Percentiles rank a stretch among this genome's conserved stretches.
phyloP scores from a whole-genome alignment of 2,888 invertebrate genomes.

The Gymnoscelis rufifasciata region DNA sequence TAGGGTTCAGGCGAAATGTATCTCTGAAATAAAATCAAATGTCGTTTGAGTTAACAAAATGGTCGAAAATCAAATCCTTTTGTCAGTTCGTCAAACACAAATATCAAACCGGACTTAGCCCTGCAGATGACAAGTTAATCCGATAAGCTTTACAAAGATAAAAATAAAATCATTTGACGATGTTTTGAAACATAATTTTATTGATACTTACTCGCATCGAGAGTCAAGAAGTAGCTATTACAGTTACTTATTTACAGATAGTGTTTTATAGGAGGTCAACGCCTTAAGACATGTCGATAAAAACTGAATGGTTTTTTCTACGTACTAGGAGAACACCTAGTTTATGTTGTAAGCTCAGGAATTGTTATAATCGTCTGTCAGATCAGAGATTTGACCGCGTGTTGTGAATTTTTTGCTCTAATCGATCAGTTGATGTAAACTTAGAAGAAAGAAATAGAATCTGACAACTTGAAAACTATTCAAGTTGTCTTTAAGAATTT shows the following conservation, averaged over 20 bases:
- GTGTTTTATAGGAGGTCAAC: conserved; percentile 29
- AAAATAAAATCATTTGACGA: conserved; percentile 6
- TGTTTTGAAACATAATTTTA: conserved; percentile 14
- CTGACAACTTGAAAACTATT: too few relatives aligned
- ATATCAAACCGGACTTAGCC: too few relatives aligned
- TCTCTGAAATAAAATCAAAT: too few relatives aligned
- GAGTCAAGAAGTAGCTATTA: conserved; percentile 7
- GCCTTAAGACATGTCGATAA: conserved; percentile 14
- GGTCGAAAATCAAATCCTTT: too few relatives aligned
- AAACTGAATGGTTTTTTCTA: conserved; percentile 6
- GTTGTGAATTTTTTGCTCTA: neutral
- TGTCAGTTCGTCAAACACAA: too few relatives aligned
- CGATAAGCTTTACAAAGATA: neutral
- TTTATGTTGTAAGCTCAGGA: neutral
- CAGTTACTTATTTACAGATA: conserved; percentile 30
- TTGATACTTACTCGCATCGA: conserved; percentile 11
- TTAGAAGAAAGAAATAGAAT: too few relatives aligned
- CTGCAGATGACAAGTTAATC: neutral
- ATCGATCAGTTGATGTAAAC: too few relatives aligned
- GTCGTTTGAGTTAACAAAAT: too few relatives aligned
- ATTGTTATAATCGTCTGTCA: neutral
- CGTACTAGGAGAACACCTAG: neutral
- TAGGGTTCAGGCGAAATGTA: too few relatives aligned
- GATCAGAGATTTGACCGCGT: neutral
- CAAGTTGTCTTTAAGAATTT: too few relatives aligned